Evolutionary conservation across 2,888 invertebrate genomes (phyloP), one percentile per base, ranked within the genome.

Genomic region (Drosophila nr. fundita): DNA sequence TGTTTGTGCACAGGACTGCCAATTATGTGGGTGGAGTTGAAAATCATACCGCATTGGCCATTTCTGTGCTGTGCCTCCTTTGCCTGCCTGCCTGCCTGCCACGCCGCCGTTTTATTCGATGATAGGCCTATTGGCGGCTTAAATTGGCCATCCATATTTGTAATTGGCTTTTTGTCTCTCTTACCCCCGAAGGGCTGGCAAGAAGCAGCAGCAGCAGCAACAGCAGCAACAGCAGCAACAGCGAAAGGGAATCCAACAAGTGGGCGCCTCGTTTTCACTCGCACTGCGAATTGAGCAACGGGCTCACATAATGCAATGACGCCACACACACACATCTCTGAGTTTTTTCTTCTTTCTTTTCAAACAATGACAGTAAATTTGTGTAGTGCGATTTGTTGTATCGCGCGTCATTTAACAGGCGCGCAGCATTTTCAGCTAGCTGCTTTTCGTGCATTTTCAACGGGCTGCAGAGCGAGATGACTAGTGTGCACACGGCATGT

Each of bases 391-490:
- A 83, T 83, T 83, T 89, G 87, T 87, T 87, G 76, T 90, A 88
- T 90, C 92, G 92, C 92, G 92, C 92, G 92, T 92, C 93, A 92
- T 86, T 82, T 91, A 88, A 73, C 90, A 93, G 92, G 92, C 67
- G 55, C 73, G 0, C 92, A 92, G 91, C 68, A 67, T 60, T 78
- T 83, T 76, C 42, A 90, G 91, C 5, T 36, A 71, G 70, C 49
- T 11, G 63, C 48, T 71, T 76, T 45, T 1, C 42, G 24, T 49
- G 40, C n/a, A 78, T 68, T 87, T 83, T 79, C 10, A n/a, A 61
- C 54, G 45, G 45, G 64, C 55, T 42, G 24, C 11, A 53, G 72
- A 82, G 70, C 59, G 53, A 53, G 60, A 62, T 7, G 53, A 5
- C 66, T 55, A 68, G 29, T 68, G 27, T 54, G 30, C 18, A 18